Evolutionary conservation across 2,797 vertebrate species (phyloP).

Genomic region (Crotalus adamanteus): DNA sequence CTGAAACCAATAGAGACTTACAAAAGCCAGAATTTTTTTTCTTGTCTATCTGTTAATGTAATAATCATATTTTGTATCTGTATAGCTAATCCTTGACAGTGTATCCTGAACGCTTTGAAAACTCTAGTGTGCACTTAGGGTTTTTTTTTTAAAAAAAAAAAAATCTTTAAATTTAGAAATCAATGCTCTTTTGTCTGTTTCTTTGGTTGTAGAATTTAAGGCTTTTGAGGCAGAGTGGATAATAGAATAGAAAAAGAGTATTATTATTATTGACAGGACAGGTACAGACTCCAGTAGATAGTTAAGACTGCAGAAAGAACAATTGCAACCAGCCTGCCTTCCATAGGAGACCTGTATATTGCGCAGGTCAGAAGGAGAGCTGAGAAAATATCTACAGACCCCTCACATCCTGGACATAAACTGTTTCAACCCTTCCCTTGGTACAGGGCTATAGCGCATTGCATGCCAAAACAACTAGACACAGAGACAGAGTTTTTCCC

Average conservation of each 20-base stretch:
- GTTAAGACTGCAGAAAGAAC: no score
- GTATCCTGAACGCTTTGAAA: neutral
- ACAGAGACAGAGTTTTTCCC: no score
- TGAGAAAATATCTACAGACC: no score
- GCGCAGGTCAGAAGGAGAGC: no score
- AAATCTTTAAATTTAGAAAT: neutral
- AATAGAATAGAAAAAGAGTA: neutral
- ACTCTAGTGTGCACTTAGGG: neutral
- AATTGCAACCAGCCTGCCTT: no score
- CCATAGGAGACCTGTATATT: no score
- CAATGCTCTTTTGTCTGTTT: neutral
- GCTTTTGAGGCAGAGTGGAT: neutral
- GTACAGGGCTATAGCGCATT: no score
- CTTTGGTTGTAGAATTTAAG: neutral
- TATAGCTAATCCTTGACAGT: neutral
- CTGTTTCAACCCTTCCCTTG: no score
- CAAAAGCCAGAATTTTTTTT: neutral
- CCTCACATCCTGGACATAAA: no score
- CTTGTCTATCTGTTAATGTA: neutral
- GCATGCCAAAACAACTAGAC: no score
- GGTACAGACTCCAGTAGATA: no score
- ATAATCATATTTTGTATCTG: neutral
- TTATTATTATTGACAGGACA: no score
- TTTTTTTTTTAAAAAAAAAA: neutral
- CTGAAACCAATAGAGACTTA: neutral